A percentile compares a stretch with the other conserved stretches of the same genome.
Conservation (phyloP, 2,888 invertebrate species). For the Ptychoptera contaminata region DNA sequence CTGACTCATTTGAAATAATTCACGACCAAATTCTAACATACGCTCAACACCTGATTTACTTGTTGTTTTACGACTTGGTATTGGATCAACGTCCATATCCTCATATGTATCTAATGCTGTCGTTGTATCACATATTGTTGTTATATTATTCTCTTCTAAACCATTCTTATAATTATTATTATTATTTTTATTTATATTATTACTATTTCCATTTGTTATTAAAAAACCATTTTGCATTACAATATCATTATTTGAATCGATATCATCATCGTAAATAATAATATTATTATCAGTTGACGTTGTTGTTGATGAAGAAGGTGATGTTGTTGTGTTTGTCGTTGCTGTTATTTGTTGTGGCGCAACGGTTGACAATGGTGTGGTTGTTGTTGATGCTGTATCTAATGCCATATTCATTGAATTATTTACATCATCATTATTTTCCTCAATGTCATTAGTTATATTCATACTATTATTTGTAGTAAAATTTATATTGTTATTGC, state of each 20-base stretch:
- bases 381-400: slow-evolving; percentile 1
- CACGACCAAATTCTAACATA: slow-evolving; percentile 87
- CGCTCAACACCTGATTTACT: slow-evolving; percentile 59
- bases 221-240: slow-evolving; percentile 32
- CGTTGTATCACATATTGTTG: slow-evolving; percentile 33
- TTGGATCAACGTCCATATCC: slow-evolving; percentile 41
- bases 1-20: slow-evolving; percentile 83
- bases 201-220: slow-evolving; percentile 21
- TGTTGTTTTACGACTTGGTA: slow-evolving; percentile 24
- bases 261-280: slow-evolving; percentile 5
- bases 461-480: slow-evolving; percentile 3
- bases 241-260: slow-evolving; percentile 26
- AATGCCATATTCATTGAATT: not conserved
- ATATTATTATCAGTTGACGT: slow-evolving; percentile 5
- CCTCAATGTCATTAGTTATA: slow-evolving; percentile 13
- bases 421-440: slow-evolving; percentile 8
- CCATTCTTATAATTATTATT: slow-evolving; percentile 29
- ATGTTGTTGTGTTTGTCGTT: slow-evolving; percentile 18
- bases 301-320: slow-evolving; percentile 11
- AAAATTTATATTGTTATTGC: slow-evolving; percentile 14
- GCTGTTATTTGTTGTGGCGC: slow-evolving; percentile 15
- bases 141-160: slow-evolving; percentile 22
- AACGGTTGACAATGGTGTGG: not conserved
- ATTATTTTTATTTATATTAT: slow-evolving; percentile 10
- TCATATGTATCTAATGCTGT: slow-evolving; percentile 42